phyloP scores from a whole-genome alignment of 2,888 invertebrate species.

The Ernsta delagoae region DNA sequence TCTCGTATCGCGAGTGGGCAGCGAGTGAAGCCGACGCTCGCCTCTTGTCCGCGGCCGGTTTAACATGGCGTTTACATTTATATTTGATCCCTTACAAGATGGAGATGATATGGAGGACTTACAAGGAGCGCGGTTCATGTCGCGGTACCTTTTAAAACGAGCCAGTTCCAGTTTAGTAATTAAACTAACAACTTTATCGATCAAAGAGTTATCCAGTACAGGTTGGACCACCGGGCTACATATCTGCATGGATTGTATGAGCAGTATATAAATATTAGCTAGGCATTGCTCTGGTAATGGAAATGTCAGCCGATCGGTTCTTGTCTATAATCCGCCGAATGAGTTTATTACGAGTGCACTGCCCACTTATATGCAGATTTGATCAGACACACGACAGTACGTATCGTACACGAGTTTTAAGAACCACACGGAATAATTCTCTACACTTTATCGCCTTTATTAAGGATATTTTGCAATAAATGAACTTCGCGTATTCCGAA shows the following conservation, averaged over 20 bases:
- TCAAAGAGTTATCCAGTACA: slow-evolving; percentile 69
- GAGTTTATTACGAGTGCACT: slow-evolving; percentile 72
- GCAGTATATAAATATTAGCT: slow-evolving; percentile 67
- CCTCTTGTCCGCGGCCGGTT: no score
- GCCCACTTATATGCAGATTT: slow-evolving; percentile 61
- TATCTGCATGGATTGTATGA: slow-evolving; percentile 63
- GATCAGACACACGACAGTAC: slow-evolving; percentile 46
- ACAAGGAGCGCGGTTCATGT: slow-evolving; percentile 39
- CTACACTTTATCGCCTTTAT: slow-evolving; percentile 27
- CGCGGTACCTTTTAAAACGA: slow-evolving; percentile 70
- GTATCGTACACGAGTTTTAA: slow-evolving; percentile 22
- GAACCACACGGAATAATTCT: slow-evolving; percentile 18
- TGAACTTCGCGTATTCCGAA: background rate
- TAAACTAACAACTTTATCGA: slow-evolving; percentile 83
- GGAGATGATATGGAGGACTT: slow-evolving; percentile 55
- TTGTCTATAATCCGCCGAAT: slow-evolving; percentile 73
- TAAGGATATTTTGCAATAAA: slow-evolving; percentile 7
- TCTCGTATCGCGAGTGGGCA: no score
- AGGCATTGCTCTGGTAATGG: slow-evolving; percentile 69
- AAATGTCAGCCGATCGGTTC: slow-evolving; percentile 71
- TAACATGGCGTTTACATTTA: no score
- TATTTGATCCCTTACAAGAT: slow-evolving; percentile 24
- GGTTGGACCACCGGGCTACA: slow-evolving; percentile 72
- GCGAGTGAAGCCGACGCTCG: no score
- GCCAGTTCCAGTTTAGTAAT: slow-evolving; percentile 76